Evolutionary conservation across 1,140 invertebrate genomes (phyloP).

Genomic region (Rhopalosiphum maidis): DNA sequence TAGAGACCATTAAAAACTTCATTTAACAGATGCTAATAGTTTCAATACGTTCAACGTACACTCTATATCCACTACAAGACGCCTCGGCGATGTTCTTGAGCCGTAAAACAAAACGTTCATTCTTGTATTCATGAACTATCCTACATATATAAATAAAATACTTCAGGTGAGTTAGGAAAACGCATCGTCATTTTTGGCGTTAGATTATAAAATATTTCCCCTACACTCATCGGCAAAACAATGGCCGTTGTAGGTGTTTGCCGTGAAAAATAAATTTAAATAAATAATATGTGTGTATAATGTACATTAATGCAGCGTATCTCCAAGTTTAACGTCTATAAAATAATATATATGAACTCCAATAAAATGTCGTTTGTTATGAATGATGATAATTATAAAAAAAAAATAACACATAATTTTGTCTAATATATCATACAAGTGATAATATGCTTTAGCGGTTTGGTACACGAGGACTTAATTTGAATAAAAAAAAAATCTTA

Average conservation of each 20-base stretch:
- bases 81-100: not conserved
- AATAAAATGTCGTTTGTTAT: not conserved
- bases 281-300: not conserved
- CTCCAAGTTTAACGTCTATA: not conserved
- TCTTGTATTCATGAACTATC: not conserved
- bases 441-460: not conserved
- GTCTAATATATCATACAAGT: no score
- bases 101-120: not conserved
- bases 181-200: not conserved
- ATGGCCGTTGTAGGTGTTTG: not conserved
- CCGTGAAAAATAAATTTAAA: conserved; percentile 6
- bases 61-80: not conserved
- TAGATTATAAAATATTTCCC: not conserved
- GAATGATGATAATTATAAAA: not conserved
- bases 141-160: not conserved
- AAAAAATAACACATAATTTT: not conserved
- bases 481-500: not conserved
- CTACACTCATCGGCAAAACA: not conserved
- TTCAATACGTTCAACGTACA: not conserved
- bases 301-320: not conserved
- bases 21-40: not conserved
- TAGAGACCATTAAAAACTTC: not conserved
- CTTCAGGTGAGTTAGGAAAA: not conserved
- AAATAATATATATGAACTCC: not conserved
- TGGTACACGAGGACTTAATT: not conserved